Percentiles rank a stretch among this genome's conserved stretches.
phyloP scores from a whole-genome alignment of 2,888 invertebrate genomes.

The Drosophila macrospina region DNA sequence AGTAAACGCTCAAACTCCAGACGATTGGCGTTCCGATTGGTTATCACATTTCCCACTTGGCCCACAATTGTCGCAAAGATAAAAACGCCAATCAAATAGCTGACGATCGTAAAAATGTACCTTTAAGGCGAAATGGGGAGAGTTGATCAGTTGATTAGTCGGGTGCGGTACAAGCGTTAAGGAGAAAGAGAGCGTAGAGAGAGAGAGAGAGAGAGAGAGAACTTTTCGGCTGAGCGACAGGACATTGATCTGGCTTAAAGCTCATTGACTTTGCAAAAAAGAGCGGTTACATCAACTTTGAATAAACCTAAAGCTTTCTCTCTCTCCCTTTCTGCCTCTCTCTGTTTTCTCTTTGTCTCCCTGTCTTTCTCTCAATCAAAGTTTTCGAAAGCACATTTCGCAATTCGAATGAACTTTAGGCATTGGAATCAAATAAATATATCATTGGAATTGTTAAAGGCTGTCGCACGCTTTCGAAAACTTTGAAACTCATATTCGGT shows the following conservation, averaged over 20 bases:
- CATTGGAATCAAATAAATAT: slow-evolving; percentile 63
- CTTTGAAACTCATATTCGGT: slow-evolving; percentile 79
- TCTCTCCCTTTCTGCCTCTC: not conserved
- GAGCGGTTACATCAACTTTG: too few relatives aligned
- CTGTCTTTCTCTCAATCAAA: slow-evolving; percentile 68
- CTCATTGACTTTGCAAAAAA: too few relatives aligned
- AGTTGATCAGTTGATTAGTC: not conserved
- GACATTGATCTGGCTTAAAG: too few relatives aligned
- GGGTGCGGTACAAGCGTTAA: not conserved
- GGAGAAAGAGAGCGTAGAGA: not conserved
- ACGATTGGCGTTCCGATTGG: slow-evolving; percentile 97
- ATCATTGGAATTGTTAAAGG: slow-evolving; percentile 83
- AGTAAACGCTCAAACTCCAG: slow-evolving; percentile 97
- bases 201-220: not conserved
- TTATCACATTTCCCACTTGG: slow-evolving; percentile 99
- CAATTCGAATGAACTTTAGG: slow-evolving; percentile 25
- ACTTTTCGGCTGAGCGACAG: too few relatives aligned
- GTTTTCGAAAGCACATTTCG: slow-evolving; percentile 82
- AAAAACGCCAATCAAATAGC: slow-evolving; percentile 98
- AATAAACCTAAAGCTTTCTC: not conserved
- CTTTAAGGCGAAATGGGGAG: slow-evolving; percentile 85
- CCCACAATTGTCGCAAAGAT: slow-evolving; percentile 99
- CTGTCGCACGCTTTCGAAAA: slow-evolving; percentile 85
- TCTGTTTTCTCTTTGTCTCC: not conserved
- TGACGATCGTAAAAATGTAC: slow-evolving; percentile 98